Conservation (phyloP, 2,888 invertebrate genomes). For the Heterodera filipjevi region DNA sequence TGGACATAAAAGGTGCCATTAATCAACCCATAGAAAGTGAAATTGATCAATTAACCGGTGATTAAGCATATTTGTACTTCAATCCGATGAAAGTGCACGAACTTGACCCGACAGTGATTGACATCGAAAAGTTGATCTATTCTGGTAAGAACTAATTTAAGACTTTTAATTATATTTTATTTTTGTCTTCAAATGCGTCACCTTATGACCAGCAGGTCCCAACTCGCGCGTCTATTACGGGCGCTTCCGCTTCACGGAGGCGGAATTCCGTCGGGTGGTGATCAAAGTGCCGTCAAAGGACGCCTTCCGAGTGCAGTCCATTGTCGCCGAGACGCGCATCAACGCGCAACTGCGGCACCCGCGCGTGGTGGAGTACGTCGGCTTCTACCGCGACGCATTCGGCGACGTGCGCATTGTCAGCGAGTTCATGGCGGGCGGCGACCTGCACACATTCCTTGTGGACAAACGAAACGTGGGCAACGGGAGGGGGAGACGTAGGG, state of each 20-base stretch:
- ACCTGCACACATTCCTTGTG: slow-evolving; percentile 58
- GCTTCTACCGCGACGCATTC: slow-evolving; percentile 38
- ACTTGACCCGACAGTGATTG: slow-evolving; percentile 18
- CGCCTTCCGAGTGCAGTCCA: slow-evolving; percentile 28
- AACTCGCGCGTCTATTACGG: slow-evolving; percentile 26
- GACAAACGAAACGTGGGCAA: slow-evolving; percentile 46
- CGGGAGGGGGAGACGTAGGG: no score
- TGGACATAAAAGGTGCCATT: slow-evolving; percentile 9
- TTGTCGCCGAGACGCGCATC: slow-evolving; percentile 29
- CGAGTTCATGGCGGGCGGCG: slow-evolving; percentile 70
- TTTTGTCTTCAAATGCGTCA: not conserved
- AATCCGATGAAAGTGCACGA: not conserved
- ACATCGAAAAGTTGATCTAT: slow-evolving; percentile 25
- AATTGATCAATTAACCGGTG: not conserved
- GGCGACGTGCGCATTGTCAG: slow-evolving; percentile 67
- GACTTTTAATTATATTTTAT: not conserved
- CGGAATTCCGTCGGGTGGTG: slow-evolving; percentile 34
- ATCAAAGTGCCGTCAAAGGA: slow-evolving; percentile 38
- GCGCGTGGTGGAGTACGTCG: slow-evolving; percentile 46
- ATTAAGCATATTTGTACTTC: slow-evolving; percentile 1
- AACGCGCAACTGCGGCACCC: slow-evolving; percentile 34
- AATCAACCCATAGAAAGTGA: not conserved
- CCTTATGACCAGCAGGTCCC: slow-evolving; percentile 8
- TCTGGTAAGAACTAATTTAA: slow-evolving; percentile 4
- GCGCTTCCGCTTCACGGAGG: slow-evolving; percentile 16